Evolutionary conservation across 2,888 invertebrate genomes (phyloP).

Genomic region (Linnaemya tessellans): DNA sequence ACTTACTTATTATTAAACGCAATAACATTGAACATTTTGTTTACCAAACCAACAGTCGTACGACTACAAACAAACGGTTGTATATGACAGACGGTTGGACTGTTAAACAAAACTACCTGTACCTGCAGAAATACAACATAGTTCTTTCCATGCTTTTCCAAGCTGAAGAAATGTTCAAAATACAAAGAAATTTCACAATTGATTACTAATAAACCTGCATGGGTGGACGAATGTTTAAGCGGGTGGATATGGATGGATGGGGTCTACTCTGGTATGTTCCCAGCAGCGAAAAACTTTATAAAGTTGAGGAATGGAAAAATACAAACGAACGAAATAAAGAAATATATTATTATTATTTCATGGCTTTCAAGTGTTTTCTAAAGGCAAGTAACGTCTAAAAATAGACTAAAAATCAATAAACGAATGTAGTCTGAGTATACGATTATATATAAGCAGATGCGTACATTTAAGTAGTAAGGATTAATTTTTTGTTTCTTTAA

Average conservation of each 20-base stretch:
- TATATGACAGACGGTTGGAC: constrained; percentile 13
- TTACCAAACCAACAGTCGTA: constrained; percentile 52
- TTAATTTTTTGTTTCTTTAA: background rate
- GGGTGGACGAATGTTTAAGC: constrained; percentile 25
- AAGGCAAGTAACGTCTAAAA: constrained; percentile 80
- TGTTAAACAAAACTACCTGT: constrained; percentile 40
- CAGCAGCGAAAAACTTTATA: constrained; percentile 49
- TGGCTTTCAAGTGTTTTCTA: constrained; percentile 72
- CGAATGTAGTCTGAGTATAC: constrained; percentile 75
- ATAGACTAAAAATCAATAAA: constrained; percentile 82
- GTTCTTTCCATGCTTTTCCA: background rate
- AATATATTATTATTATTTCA: constrained; percentile 69
- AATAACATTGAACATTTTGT: constrained; percentile 59
- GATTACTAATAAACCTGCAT: constrained; percentile 44
- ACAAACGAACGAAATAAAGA: constrained; percentile 49
- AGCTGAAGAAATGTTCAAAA: constrained; percentile 6
- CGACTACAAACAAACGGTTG: background rate
- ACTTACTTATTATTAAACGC: constrained; percentile 14
- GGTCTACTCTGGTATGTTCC: background rate
- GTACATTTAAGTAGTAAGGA: constrained; percentile 31
- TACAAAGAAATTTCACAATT: constrained; percentile 47
- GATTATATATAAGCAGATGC: constrained; percentile 41
- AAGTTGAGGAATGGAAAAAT: constrained; percentile 63
- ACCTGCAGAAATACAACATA: constrained; percentile 35
- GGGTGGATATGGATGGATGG: constrained; percentile 36